Percentiles rank a stretch among this genome's conserved stretches.
Evolutionary conservation across 2,113 vertebrate genomes (phyloP).

Genomic region (Laticauda colubrina): DNA sequence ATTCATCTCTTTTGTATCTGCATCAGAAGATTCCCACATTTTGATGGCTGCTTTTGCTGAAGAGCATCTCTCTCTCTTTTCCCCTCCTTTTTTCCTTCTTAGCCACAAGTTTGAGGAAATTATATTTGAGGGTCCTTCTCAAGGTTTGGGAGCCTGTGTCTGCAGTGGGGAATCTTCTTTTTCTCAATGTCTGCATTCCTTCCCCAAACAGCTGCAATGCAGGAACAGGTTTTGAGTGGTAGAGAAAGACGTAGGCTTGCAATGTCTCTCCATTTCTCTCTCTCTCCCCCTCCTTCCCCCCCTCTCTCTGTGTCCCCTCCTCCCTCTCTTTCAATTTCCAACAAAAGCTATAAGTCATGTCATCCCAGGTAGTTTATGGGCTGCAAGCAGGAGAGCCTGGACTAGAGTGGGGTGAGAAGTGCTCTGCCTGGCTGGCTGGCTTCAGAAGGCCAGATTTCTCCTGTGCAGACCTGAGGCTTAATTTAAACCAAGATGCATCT

Average conservation of each 20-base stretch:
- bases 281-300: not conserved
- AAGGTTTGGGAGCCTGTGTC: not conserved
- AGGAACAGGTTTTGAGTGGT: conserved; percentile 18
- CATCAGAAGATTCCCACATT: not conserved
- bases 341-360: conserved; percentile 29
- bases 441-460: not conserved
- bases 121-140: not conserved
- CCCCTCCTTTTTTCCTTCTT: not conserved
- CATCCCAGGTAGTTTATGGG: conserved; percentile 17
- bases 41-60: not conserved
- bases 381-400: conserved; percentile 28
- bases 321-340: not conserved
- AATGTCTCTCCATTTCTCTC: not conserved
- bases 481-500: not conserved
- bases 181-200: conserved; percentile 12
- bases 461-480: not conserved
- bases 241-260: conserved; percentile 14
- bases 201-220: conserved; percentile 35
- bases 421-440: not conserved
- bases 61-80: no score
- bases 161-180: not conserved
- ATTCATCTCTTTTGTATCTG: not conserved
- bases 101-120: not conserved
- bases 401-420: conserved; percentile 23
- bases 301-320: not conserved